phyloP scores from a whole-genome alignment of 53 echinoderm and acorn worm genomes.

The Crossaster papposus region DNA sequence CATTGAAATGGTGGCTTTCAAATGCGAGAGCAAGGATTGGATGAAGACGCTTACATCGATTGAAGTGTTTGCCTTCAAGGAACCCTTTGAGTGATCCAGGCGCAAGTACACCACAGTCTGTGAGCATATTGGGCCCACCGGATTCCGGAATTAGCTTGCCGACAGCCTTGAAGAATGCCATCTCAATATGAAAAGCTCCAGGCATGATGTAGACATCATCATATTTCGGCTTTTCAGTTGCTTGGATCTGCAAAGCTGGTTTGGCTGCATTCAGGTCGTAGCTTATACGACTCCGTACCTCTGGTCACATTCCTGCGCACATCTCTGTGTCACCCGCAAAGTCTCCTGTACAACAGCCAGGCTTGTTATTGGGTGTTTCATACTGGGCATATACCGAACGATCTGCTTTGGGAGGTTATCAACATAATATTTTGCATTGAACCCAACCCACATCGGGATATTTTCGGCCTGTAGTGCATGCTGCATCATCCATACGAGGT shows the following conservation, averaged over 20 bases:
- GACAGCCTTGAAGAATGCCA: conserved; percentile 28
- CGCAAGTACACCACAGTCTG: conserved; percentile 36
- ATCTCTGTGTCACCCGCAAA: too few species aligned
- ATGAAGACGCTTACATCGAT: conserved; percentile 54
- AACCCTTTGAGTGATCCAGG: conserved; percentile 54
- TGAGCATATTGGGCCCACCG: conserved; percentile 53
- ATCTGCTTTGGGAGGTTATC: too few species aligned
- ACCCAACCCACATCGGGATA: too few species aligned
- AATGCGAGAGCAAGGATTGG: conserved; percentile 52
- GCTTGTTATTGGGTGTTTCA: too few species aligned
- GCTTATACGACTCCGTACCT: too few species aligned
- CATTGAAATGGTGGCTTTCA: conserved; percentile 23
- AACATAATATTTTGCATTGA: too few species aligned
- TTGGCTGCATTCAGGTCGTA: conserved; percentile 43
- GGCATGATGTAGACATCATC: conserved; percentile 47
- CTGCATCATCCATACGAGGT: too few species aligned
- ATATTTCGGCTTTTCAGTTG: background rate
- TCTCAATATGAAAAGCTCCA: conserved; percentile 34
- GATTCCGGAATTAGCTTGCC: conserved; percentile 41
- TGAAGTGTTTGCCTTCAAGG: conserved; percentile 17
- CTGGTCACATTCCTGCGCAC: too few species aligned
- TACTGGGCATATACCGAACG: too few species aligned
- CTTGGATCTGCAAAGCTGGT: conserved; percentile 46
- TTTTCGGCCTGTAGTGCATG: too few species aligned
- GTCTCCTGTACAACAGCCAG: too few species aligned